Percentiles rank a stretch among this genome's conserved stretches.
Conservation (phyloP, 2,797 vertebrate species). For the Gymnothorax javanicus region DNA sequence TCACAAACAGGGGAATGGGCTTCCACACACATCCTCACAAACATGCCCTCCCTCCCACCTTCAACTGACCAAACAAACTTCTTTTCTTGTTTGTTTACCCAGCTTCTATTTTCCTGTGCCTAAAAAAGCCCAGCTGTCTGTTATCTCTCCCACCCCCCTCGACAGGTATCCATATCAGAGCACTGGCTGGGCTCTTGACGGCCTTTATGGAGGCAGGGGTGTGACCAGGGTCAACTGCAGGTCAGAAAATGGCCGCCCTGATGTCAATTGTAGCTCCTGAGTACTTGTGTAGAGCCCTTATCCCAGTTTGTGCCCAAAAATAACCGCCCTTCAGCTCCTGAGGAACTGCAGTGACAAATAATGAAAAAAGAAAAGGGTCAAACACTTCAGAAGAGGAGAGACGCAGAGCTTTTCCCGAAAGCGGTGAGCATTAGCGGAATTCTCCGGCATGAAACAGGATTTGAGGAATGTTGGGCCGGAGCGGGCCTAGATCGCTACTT, state of each 20-base stretch:
- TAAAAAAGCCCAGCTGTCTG: conserved; percentile 54
- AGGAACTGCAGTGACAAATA: conserved; percentile 63
- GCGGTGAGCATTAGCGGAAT: conserved; percentile 67
- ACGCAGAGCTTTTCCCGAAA: conserved; percentile 55
- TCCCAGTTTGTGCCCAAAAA: conserved; percentile 57
- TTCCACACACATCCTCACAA: conserved; percentile 55
- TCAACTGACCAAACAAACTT: conserved; percentile 38
- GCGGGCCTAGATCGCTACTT: conserved; percentile 72
- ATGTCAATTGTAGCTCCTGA: conserved; percentile 44
- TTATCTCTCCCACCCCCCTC: conserved; percentile 64
- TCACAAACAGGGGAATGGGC: neutral
- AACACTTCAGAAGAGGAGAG: conserved; percentile 54
- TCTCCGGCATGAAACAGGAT: conserved; percentile 76
- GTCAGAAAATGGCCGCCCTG: conserved; percentile 74
- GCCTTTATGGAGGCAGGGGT: conserved; percentile 65
- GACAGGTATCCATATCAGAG: conserved; percentile 94
- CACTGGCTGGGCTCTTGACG: conserved; percentile 59
- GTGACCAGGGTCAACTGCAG: conserved; percentile 82
- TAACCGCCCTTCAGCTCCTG: conserved; percentile 57
- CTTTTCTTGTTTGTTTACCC: conserved; percentile 66
- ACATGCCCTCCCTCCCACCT: conserved; percentile 54
- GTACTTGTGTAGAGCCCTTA: conserved; percentile 50
- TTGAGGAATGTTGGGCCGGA: conserved; percentile 75
- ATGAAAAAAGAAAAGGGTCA: conserved; percentile 57
- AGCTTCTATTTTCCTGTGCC: conserved; percentile 63